Conservation (phyloP, 2,888 invertebrate species). For the Periphyllus acericola region DNA sequence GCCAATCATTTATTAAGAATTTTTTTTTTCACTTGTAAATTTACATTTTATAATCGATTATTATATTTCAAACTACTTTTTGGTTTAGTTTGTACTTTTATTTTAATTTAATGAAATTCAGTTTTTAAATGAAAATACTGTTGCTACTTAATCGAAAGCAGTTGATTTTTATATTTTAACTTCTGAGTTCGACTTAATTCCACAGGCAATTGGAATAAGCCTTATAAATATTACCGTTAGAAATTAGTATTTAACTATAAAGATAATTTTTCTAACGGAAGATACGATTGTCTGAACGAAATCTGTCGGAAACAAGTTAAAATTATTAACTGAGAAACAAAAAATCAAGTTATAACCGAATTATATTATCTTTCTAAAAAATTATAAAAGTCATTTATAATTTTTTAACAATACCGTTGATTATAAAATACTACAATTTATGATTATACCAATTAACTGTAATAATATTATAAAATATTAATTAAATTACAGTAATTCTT, state of each 20-base stretch:
- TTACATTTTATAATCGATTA: too few species aligned
- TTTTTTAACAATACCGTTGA: neutral
- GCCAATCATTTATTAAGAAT: too few species aligned
- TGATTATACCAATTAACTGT: too few species aligned
- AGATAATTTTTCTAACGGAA: too few species aligned
- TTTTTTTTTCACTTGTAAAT: too few species aligned
- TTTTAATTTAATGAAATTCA: neutral
- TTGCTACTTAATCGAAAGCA: neutral
- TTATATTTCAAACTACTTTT: too few species aligned
- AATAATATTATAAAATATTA: neutral
- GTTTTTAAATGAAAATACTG: neutral
- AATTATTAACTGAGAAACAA: neutral
- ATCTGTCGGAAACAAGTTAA: too few species aligned
- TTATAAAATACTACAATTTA: too few species aligned
- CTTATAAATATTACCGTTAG: neutral
- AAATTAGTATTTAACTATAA: too few species aligned
- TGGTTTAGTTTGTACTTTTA: too few species aligned
- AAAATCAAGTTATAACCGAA: neutral
- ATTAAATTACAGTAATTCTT: constrained; percentile 1
- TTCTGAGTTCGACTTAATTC: neutral
- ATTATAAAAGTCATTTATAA: neutral
- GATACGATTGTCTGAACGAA: too few species aligned
- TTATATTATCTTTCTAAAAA: neutral
- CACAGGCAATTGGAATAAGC: neutral
- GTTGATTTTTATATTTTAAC: neutral